phyloP scores from a whole-genome alignment of 2,888 invertebrate species.

The Aquatica leii region DNA sequence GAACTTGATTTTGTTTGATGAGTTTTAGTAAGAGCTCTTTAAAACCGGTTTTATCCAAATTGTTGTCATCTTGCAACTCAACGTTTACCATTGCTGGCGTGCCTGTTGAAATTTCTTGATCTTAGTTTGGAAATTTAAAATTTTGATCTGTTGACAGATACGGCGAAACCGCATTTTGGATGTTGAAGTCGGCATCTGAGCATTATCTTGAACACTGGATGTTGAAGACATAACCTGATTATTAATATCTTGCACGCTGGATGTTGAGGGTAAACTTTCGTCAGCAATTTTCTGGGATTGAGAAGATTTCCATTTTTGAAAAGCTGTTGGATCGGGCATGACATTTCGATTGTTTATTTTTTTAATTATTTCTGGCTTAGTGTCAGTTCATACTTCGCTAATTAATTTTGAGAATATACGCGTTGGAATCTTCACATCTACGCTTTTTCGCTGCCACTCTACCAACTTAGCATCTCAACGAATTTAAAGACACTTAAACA shows the following conservation, averaged over 20 bases:
- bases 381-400: background rate
- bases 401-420: background rate
- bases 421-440: too few relatives aligned
- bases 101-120: constrained; percentile 22
- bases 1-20: constrained; percentile 1
- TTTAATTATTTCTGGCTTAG: constrained; percentile 32
- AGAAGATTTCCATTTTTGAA: constrained; percentile 23
- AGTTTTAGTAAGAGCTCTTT: constrained; percentile 30
- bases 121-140: constrained; percentile 23
- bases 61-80: constrained; percentile 21
- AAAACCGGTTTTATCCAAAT: constrained; percentile 22
- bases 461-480: too few relatives aligned
- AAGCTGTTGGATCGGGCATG: constrained; percentile 20
- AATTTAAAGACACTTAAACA: too few relatives aligned
- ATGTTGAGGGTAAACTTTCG: background rate
- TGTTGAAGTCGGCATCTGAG: background rate
- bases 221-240: background rate
- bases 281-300: constrained; percentile 18
- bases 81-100: constrained; percentile 25
- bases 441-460: too few relatives aligned
- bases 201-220: background rate
- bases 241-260: background rate
- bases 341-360: constrained; percentile 29
- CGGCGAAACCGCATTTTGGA: background rate
- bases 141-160: constrained; percentile 15